These are phyloP conservation scores for Callimorpha dominula DNA, from an alignment of 2,888 invertebrate species.

Conservation along the genomic window DNA sequence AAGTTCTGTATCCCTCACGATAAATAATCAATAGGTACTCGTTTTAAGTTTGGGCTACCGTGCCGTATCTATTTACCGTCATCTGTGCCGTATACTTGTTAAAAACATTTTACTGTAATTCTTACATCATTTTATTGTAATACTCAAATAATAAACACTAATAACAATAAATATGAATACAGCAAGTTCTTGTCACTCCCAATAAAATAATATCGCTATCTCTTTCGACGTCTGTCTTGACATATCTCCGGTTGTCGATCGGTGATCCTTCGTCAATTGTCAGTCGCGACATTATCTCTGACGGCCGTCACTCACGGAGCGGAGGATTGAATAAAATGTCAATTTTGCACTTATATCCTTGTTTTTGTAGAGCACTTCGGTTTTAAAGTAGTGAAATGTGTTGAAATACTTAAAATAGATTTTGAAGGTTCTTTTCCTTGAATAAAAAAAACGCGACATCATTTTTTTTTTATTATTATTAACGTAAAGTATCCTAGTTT, in stretches of 20 bases:
- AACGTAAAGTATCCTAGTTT: too few relatives aligned
- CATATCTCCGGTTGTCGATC: constrained; percentile 67
- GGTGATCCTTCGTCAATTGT: constrained; percentile 79
- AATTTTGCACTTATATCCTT: constrained; percentile 60
- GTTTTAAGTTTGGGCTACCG: background rate
- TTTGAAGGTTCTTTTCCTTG: background rate
- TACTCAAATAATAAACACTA: constrained; percentile 17
- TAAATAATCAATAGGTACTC: background rate
- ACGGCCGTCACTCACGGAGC: constrained; percentile 71
- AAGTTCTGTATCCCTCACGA: background rate
- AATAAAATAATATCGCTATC: constrained; percentile 39
- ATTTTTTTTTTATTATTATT: too few relatives aligned
- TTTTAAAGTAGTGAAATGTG: constrained; percentile 17
- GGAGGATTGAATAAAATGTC: constrained; percentile 75
- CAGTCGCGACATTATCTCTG: constrained; percentile 72
- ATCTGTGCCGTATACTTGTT: background rate
- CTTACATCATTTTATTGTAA: constrained; percentile 7
- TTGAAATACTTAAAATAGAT: constrained; percentile 8
- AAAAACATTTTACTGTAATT: background rate
- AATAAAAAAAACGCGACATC: too few relatives aligned
- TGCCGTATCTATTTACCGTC: background rate
- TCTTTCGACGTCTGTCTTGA: constrained; percentile 56
- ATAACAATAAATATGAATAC: constrained; percentile 14
- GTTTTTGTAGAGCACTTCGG: constrained; percentile 46
- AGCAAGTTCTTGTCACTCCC: constrained; percentile 17